Base-by-base conservation (phyloP, 2,888 invertebrate genomes). In the Leptopilina myrica region DNA sequence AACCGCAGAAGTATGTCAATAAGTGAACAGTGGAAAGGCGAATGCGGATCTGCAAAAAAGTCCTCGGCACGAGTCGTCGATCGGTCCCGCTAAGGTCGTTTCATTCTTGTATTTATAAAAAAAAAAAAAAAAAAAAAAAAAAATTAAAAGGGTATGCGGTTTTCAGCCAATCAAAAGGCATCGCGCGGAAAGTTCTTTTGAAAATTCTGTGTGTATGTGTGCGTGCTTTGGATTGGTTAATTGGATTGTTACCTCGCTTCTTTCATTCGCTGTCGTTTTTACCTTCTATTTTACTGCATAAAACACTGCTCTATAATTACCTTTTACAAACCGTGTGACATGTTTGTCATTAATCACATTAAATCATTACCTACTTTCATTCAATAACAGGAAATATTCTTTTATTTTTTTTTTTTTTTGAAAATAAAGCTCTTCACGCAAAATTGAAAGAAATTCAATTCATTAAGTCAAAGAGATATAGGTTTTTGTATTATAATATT, bases 81-180 rank as follows among this genome's bases (percentile, higher is more conserved):
- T 73, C 56, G 8, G 73, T 56, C 73, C 73, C 73, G 56, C 56
- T 73, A 73, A 73, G 73, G 73, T 73, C 33, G 73, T 73, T 73
- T 56, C 56, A 56, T 33, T 73, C 33, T 53, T 12, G 9, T 11
- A 49, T 49, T 11, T 46, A 46, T 2, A 49, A 11, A 49, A 12
- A 49, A 67, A n/a, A 8, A 11, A 59, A 8, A 12, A 33, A 33
- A 33, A 7, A 43, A 8, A 8, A 7, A 20, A 69, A 69, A 73
- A 67, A 73, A 12, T 53, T 73, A 56, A 56, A 62, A 56, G 73
- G 73, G 73, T 56, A 73, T 73, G 73, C 73, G 56, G 73, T 73
- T 73, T 49, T 56, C 26, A 73, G 26, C 73, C 73, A 73, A 73
- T 73, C 73, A 73, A 73, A 73, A 56, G 14, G 53, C n/a, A 73